phyloP scores from a whole-genome alignment of 2,797 vertebrate species.

The Peromyscus melanophrys region DNA sequence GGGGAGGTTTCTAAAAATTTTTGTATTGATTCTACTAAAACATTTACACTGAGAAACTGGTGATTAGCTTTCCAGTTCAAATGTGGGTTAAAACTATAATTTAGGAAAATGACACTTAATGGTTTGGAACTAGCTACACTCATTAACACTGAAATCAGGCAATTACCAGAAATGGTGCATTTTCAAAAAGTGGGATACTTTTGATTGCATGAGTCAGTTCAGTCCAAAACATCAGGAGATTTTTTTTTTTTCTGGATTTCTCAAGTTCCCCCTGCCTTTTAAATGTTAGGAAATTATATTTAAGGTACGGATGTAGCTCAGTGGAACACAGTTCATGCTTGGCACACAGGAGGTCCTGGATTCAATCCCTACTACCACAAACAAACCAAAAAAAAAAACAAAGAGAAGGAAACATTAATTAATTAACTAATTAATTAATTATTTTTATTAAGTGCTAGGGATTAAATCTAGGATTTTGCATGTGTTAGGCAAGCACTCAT shows the following conservation, averaged over 20 bases:
- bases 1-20: background rate
- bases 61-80: constrained; percentile 66
- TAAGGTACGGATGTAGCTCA: background rate
- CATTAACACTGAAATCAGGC: constrained; percentile 64
- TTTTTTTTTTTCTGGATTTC: constrained; percentile 30
- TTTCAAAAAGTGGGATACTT: constrained; percentile 43
- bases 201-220: constrained; percentile 55
- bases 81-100: constrained; percentile 66
- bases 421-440: background rate
- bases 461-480: background rate
- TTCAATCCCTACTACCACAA: background rate
- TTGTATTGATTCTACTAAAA: constrained; percentile 6
- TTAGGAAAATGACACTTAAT: constrained; percentile 74
- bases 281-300: background rate
- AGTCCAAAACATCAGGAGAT: constrained; percentile 21
- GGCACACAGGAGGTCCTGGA: background rate
- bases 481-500: background rate
- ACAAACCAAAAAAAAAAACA: background rate
- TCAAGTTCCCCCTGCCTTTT: background rate
- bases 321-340: background rate
- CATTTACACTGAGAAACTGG: constrained; percentile 30
- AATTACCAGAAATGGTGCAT: constrained; percentile 39
- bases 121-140: constrained; percentile 58
- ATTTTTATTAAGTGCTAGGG: background rate
- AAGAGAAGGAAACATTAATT: too few species aligned